Evolutionary conservation across 1,140 invertebrate species (phyloP), one percentile per base, ranked within the genome.

Genomic region (Stegodyphus mimosarum): DNA sequence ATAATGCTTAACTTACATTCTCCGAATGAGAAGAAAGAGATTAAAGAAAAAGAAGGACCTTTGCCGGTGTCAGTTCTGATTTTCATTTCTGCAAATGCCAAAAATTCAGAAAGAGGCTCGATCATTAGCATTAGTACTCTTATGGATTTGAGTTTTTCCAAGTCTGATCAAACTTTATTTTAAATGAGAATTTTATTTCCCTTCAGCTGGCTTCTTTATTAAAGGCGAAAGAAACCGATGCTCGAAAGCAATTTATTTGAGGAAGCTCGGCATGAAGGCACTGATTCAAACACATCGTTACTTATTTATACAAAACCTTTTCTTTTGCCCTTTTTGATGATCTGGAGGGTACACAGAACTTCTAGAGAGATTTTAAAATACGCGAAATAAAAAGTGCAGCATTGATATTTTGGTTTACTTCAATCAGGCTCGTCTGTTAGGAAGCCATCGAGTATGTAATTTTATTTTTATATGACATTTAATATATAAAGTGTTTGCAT

Each of bases 41-140:
- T 81, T 73, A 81, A 81, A 73, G 53, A 81, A 81, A 81, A 72
- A 55, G 69, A n/a, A n/a, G 18, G 49, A 63, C 53, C 79, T 72
- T 72, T 72, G 72, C 67, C 60, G 49, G 53, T 72, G 52, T 79
- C 64, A 79, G 53, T 79, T 51, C 76, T 69, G 66, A 70, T 69
- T 70, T 73, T 81, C 79, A 81, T 81, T 79, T 70, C 53, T 63
- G 55, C 69, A 51, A 81, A 60, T 53, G 67, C 69, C 70, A 70
- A 79, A 70, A 79, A 79, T 79, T 79, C 77, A 70, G 79, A 81
- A 60, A 72, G 70, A 69, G 69, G 64, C 60, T 81, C 51, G 72
- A 81, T 81, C 79, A 81, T 81, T 81, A 81, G 79, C 79, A 81
- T 81, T 81, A 81, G 79, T 63, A 72, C 53, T 81, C 72, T 72